Evolutionary conservation across 2,888 invertebrate species (phyloP), one percentile per base, ranked within the genome.

Genomic region (Limnephilus marmoratus): DNA sequence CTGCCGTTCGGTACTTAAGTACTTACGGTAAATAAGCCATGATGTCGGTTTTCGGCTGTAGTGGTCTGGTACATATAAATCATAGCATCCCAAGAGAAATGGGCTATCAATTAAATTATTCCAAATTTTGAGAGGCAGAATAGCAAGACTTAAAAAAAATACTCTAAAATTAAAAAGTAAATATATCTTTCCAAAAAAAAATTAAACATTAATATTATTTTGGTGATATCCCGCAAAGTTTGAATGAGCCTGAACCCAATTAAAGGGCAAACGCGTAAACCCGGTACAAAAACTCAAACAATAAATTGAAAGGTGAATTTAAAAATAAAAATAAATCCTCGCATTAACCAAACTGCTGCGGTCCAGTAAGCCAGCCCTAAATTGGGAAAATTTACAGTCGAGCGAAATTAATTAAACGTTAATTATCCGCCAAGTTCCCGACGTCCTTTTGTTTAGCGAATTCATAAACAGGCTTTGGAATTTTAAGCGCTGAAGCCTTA

Each of bases 381-480:
- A 83, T 37, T 83, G 83, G 15, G 37, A 29, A 83, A 83, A 83
- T 83, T 83, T 37, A 37, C 24, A 83, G 83, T 83, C 83, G 24
- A 37, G 37, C 11, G 83, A 83, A 34, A 83, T 83, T 83, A 83
- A 83, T 83, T 83, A 83, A 34, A 41, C 37, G 37, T 83, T 83
- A 83, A 83, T 83, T 83, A 83, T 37, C 37, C 37, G 83, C 83
- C 15, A 18, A 83, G 37, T 83, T 41, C 37, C 83, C 18, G 34
- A 34, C 37, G 34, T 15, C 83, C 83, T 83, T 83, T 83, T 83
- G 83, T 83, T 83, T 37, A 18, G 34, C 83, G 31, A 83, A 37
- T 83, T 83, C 18, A 83, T 83, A 83, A 83, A 83, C 83, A 83
- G 37, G 37, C 83, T 68, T 34, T 41, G 83, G 37, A 83, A 83